phyloP scores from a whole-genome alignment of 2,113 vertebrate species.

The Bostrychus sinensis region DNA sequence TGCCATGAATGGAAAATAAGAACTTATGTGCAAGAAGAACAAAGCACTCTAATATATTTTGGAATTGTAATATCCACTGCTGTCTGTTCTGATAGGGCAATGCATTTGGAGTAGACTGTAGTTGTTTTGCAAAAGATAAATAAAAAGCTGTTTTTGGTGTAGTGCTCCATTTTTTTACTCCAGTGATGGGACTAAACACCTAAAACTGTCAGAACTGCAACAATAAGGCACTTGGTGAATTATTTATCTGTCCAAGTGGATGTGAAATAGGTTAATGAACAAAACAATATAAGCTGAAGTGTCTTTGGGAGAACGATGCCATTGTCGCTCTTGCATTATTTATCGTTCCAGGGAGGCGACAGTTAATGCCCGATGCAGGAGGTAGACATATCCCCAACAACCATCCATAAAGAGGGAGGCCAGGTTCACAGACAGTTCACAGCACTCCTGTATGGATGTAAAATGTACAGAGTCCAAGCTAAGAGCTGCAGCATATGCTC shows the following conservation, averaged over 20 bases:
- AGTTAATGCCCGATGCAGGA: constrained; percentile 38
- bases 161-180: constrained; percentile 24
- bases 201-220: constrained; percentile 38
- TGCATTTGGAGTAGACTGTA: constrained; percentile 46
- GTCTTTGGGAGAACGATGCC: constrained; percentile 34
- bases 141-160: constrained; percentile 11
- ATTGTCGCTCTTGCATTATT: constrained; percentile 44
- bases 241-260: constrained; percentile 46
- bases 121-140: constrained; percentile 9
- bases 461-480: constrained; percentile 41
- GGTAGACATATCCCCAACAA: constrained; percentile 13
- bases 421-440: constrained; percentile 63
- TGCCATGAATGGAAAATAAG: too few relatives aligned
- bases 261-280: constrained; percentile 56
- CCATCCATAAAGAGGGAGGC: constrained; percentile 27
- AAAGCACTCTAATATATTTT: too few relatives aligned
- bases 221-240: constrained; percentile 63
- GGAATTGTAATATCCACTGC: too few relatives aligned
- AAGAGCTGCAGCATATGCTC: constrained; percentile 32
- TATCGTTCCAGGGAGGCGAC: constrained; percentile 24
- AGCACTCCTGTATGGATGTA: constrained; percentile 37
- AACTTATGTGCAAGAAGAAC: too few relatives aligned
- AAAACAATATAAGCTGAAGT: constrained; percentile 30
- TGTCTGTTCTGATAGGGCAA: constrained; percentile 65
- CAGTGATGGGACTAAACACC: constrained; percentile 24